Conservation (phyloP, 2,888 invertebrate genomes). For the Diaperis boleti region DNA sequence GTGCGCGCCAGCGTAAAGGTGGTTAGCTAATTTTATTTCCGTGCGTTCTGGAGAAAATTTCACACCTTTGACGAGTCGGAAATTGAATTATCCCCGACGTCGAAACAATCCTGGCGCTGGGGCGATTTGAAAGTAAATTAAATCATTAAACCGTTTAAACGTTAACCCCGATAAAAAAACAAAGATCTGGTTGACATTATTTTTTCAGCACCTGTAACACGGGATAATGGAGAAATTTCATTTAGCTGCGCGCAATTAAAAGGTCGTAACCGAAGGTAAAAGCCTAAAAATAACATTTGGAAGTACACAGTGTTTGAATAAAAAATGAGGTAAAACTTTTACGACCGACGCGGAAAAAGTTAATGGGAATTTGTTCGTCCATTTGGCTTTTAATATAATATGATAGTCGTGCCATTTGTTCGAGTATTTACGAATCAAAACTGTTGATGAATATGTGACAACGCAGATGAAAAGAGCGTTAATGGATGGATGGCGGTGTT, state of each 20-base stretch:
- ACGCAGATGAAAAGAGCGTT: too few relatives aligned
- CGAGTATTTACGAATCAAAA: too few relatives aligned
- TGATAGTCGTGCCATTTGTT: too few relatives aligned
- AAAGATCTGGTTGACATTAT: neutral
- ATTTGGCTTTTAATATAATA: too few relatives aligned
- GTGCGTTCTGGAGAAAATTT: constrained; percentile 6
- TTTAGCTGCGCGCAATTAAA: neutral
- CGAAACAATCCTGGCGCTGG: neutral
- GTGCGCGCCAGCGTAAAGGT: constrained; percentile 5
- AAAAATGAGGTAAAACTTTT: too few relatives aligned
- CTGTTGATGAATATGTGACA: too few relatives aligned
- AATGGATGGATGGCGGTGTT: too few relatives aligned
- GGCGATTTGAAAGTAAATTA: neutral
- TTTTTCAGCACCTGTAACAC: neutral
- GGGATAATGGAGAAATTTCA: neutral
- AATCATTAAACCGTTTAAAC: neutral
- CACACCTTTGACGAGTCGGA: neutral
- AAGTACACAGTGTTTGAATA: too few relatives aligned
- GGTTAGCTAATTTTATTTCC: constrained; percentile 12
- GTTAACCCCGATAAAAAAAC: neutral
- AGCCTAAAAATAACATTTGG: neutral
- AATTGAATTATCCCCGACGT: neutral
- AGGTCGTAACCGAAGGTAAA: neutral
- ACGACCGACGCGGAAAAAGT: too few relatives aligned
- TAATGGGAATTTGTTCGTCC: too few relatives aligned